These are phyloP conservation scores for Diaphora mendica DNA, from an alignment of 2,888 invertebrate species.

Conservation along the genomic window DNA sequence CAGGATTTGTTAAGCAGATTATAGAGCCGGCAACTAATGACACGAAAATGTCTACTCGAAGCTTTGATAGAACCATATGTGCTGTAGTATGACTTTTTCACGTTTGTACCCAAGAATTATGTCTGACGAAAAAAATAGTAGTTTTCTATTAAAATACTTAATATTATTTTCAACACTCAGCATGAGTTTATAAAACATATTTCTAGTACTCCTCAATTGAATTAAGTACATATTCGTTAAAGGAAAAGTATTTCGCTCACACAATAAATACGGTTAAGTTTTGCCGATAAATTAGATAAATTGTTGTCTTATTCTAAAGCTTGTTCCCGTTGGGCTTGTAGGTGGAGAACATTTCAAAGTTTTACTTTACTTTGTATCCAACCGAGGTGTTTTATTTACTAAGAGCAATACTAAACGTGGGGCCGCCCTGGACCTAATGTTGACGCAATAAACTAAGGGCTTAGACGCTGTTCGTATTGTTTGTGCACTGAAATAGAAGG, in stretches of 20 bases:
- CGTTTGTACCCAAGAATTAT: too few relatives aligned
- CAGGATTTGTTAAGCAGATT: too few relatives aligned
- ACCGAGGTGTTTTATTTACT: conserved; percentile 39
- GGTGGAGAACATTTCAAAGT: conserved; percentile 22
- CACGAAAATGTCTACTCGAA: too few relatives aligned
- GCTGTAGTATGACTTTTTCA: too few relatives aligned
- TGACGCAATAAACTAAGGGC: conserved; percentile 17
- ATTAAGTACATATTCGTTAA: background rate
- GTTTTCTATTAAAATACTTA: too few relatives aligned
- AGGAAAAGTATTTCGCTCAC: background rate
- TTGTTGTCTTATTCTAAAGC: background rate
- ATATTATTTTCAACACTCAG: too few relatives aligned
- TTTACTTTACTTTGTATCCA: conserved; percentile 33
- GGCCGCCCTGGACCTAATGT: conserved; percentile 29
- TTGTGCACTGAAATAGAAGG: conserved; percentile 8
- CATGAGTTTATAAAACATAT: background rate
- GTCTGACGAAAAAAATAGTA: too few relatives aligned
- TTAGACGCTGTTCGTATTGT: conserved; percentile 7
- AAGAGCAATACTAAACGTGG: conserved; percentile 24
- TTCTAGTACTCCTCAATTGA: background rate
- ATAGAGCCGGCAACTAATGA: too few relatives aligned
- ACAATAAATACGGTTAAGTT: background rate
- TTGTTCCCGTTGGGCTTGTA: background rate
- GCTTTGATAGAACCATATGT: too few relatives aligned
- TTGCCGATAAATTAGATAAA: background rate